These are phyloP conservation scores for Atrichornis clamosus DNA, from an alignment of 2,113 vertebrate species.

Conservation along the genomic window DNA sequence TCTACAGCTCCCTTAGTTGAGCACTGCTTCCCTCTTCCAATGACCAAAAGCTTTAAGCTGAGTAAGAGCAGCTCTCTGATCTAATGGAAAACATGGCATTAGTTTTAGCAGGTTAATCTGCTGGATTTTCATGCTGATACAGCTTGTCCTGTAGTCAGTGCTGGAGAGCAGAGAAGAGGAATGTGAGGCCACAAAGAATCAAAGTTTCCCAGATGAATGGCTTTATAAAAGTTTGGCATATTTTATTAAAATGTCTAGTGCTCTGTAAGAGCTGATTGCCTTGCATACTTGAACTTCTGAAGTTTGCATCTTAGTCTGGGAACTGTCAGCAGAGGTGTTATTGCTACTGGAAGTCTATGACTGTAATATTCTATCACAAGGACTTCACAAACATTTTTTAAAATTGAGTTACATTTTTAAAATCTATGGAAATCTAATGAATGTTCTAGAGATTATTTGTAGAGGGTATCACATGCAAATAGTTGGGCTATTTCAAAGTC, in stretches of 20 bases:
- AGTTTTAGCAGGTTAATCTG: not conserved
- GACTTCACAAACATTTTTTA: not conserved
- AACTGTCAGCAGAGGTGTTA: not conserved
- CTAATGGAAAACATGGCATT: fast-evolving
- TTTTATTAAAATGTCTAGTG: not conserved
- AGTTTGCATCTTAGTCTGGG: not conserved
- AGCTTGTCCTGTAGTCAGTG: not conserved
- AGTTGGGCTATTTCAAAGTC: not conserved
- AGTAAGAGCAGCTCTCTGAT: not conserved
- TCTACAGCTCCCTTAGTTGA: not conserved
- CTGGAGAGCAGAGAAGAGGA: not conserved
- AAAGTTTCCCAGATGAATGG: not conserved
- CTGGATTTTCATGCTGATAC: not conserved
- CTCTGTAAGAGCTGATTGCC: not conserved
- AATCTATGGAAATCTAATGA: not conserved
- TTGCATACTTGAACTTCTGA: not conserved
- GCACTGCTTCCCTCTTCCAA: not conserved
- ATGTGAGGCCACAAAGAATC: not conserved
- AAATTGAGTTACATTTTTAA: not conserved
- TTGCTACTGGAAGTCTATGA: not conserved
- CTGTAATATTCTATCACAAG: not conserved
- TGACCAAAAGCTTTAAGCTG: not conserved
- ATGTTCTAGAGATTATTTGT: not conserved
- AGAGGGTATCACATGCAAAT: not conserved
- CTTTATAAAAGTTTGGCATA: not conserved